A percentile compares a stretch with the other conserved stretches of the same genome.
These are phyloP conservation scores for Pogonomyrmex californicus DNA, from an alignment of 1,140 invertebrate species.

Conservation along the genomic window DNA sequence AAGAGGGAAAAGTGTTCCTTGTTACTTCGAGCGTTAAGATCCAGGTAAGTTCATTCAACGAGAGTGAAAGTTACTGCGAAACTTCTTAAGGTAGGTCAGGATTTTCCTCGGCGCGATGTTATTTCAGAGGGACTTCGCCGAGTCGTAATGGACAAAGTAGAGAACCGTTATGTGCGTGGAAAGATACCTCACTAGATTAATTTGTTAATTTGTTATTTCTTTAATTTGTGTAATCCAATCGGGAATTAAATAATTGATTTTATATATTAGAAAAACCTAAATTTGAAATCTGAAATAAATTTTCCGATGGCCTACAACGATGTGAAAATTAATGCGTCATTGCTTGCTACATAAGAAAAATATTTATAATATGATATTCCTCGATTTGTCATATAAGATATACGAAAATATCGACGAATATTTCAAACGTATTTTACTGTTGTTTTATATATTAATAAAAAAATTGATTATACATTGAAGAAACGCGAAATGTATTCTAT, in stretches of 20 bases:
- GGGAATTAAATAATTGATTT: background rate
- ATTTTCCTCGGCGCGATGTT: constrained; percentile 74
- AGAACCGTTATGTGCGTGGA: constrained; percentile 47
- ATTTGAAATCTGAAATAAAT: background rate
- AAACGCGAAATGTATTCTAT: background rate
- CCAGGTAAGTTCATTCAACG: constrained; percentile 74
- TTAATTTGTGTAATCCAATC: background rate
- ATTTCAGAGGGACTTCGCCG: constrained; percentile 74
- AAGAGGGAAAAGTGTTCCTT: constrained; percentile 76
- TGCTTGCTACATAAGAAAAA: background rate
- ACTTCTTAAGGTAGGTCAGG: constrained; percentile 79
- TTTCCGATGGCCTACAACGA: background rate
- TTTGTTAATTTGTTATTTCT: constrained; percentile 62
- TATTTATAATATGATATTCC: background rate
- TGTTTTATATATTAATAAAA: background rate
- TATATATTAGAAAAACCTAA: background rate
- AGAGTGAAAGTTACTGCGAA: constrained; percentile 77
- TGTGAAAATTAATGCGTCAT: background rate
- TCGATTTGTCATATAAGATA: background rate
- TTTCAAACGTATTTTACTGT: background rate
- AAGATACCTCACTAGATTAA: constrained; percentile 35
- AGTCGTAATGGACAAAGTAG: constrained; percentile 69
- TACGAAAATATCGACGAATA: background rate
- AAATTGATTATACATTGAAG: background rate
- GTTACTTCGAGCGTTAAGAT: constrained; percentile 78